Conservation (phyloP, 1,140 invertebrate species). For the Tribolium castaneum region DNA sequence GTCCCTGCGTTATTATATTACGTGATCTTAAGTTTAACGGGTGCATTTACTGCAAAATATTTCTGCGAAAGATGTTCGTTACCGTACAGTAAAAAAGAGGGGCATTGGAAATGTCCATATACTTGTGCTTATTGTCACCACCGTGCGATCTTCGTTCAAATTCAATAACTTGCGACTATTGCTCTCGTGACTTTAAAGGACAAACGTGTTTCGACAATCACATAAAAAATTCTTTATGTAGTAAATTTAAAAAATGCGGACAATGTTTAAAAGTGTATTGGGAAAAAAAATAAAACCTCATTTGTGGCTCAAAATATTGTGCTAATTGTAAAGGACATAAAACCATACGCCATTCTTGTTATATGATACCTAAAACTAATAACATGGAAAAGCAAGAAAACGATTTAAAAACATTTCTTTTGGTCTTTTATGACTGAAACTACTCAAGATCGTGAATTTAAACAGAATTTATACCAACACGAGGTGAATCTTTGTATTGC, state of each 20-base stretch:
- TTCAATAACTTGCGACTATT: not conserved
- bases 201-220: not conserved
- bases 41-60: slow-evolving; percentile 1
- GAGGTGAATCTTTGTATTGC: not conserved
- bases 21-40: slow-evolving; percentile 17
- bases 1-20: slow-evolving; percentile 12
- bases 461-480: too few species aligned
- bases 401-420: too few species aligned
- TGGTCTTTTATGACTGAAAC: too few species aligned
- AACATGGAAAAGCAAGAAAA: not conserved
- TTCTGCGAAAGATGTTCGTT: slow-evolving; percentile 1
- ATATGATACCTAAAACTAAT: not conserved
- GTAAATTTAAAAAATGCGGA: not conserved
- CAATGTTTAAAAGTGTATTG: too few species aligned
- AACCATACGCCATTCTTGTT: not conserved
- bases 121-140: not conserved
- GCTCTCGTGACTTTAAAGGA: not conserved
- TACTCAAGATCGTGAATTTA: too few species aligned
- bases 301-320: not conserved
- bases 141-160: not conserved
- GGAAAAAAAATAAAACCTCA: too few species aligned
- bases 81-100: not conserved
- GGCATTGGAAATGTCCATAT: slow-evolving; percentile 1
- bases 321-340: not conserved
- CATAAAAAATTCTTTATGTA: not conserved